Evolutionary conservation across 2,888 invertebrate genomes (phyloP).

Genomic region (Chrysopilus asiliformis): DNA sequence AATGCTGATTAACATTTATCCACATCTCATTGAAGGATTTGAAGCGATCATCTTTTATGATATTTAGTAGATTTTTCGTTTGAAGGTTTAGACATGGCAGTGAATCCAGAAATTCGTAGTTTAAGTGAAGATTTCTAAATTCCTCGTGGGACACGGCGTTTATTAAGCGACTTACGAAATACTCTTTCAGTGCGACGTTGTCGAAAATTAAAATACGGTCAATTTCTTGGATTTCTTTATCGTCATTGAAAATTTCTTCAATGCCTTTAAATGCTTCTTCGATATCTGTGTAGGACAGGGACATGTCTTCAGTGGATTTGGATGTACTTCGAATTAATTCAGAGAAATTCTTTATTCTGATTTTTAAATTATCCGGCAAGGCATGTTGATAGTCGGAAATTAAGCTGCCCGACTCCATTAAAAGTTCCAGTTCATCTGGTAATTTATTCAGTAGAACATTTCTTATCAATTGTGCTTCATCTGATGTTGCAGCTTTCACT

Average conservation of each 20-base stretch:
- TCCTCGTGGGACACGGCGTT: background rate
- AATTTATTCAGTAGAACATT: background rate
- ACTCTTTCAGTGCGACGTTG: slow-evolving; percentile 15
- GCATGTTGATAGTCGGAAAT: background rate
- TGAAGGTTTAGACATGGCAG: background rate
- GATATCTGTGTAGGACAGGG: no score
- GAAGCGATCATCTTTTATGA: slow-evolving; percentile 6
- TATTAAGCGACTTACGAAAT: slow-evolving; percentile 10
- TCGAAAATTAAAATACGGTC: no score
- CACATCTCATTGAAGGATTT: slow-evolving; percentile 17
- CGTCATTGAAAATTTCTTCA: no score
- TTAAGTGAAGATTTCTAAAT: background rate
- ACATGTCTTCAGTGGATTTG: no score
- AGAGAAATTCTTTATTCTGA: background rate
- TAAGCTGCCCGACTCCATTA: background rate
- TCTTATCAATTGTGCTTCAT: background rate
- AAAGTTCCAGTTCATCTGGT: background rate
- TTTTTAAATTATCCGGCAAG: background rate
- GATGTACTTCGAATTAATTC: no score
- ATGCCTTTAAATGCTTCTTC: no score
- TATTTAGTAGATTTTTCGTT: background rate
- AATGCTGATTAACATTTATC: slow-evolving; percentile 13
- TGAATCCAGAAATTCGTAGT: background rate
- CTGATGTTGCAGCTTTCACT: background rate
- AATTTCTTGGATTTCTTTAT: no score